Evolutionary conservation across 2,113 vertebrate genomes (phyloP).

Genomic region (Colius striatus): DNA sequence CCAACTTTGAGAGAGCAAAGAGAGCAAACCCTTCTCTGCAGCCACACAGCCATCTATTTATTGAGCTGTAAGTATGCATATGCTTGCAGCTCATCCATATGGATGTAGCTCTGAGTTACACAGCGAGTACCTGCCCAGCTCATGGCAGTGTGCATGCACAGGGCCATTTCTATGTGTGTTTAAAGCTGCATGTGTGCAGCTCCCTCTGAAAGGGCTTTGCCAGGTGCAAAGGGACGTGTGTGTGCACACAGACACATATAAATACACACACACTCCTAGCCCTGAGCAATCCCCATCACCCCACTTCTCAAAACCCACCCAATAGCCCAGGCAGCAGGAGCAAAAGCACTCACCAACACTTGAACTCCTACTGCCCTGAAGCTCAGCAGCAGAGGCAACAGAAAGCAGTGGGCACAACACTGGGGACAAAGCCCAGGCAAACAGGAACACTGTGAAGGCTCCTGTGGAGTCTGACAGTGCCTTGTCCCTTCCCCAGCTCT

Average conservation of each 20-base stretch:
- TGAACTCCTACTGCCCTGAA: background rate
- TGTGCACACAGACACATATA: background rate
- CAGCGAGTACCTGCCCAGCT: background rate
- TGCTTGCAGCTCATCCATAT: background rate
- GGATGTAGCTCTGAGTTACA: background rate
- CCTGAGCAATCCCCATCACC: background rate
- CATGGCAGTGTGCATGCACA: background rate
- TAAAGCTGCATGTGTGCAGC: background rate
- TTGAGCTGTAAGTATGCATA: background rate
- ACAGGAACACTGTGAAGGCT: background rate
- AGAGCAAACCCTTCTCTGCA: background rate
- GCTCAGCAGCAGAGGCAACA: fast-evolving
- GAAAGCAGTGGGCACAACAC: fast-evolving
- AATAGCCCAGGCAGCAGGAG: background rate
- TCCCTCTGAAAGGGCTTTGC: background rate
- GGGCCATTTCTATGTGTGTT: background rate
- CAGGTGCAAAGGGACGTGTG: background rate
- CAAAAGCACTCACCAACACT: background rate
- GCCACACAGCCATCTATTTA: background rate
- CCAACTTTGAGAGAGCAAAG: background rate
- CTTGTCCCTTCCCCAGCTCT: background rate
- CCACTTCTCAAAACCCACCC: background rate
- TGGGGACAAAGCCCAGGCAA: background rate
- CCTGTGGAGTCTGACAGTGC: fast-evolving
- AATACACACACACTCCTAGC: no score